phyloP scores from a whole-genome alignment of 2,888 invertebrate genomes.

The Sarcophaga subvicina region DNA sequence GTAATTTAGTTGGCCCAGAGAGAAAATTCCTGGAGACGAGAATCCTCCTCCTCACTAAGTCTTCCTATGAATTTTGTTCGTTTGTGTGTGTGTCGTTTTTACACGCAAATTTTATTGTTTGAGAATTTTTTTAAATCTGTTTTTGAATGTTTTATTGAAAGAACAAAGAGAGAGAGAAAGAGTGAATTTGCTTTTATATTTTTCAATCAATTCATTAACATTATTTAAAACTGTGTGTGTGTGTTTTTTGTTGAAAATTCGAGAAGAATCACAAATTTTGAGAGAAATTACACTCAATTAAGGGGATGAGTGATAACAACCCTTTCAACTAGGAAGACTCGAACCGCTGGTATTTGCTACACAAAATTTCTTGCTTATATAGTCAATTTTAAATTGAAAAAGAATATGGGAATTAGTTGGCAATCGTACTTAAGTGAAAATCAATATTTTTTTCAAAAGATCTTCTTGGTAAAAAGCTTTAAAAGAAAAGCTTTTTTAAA shows the following conservation, averaged over 20 bases:
- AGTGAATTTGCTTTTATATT: no score
- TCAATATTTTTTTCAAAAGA: background rate
- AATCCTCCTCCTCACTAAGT: background rate
- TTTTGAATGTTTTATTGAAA: background rate
- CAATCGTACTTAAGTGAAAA: background rate
- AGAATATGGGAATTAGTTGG: background rate
- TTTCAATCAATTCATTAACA: no score
- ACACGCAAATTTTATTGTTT: background rate
- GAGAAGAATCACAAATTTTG: background rate
- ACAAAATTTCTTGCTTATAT: background rate
- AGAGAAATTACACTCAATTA: background rate
- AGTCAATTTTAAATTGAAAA: background rate
- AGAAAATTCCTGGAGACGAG: background rate
- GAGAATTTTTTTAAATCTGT: background rate
- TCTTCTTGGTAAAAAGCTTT: background rate
- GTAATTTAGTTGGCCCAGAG: background rate
- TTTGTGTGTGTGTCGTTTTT: background rate
- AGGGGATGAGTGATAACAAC: background rate
- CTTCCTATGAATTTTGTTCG: background rate
- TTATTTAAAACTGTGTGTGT: background rate
- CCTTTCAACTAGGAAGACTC: constrained; percentile 2
- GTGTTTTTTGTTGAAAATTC: background rate
- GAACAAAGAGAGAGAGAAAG: background rate
- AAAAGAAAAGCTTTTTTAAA: background rate
- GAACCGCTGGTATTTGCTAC: background rate